Conservation (phyloP, 2,888 invertebrate genomes). For the Horisme vitalbata region DNA sequence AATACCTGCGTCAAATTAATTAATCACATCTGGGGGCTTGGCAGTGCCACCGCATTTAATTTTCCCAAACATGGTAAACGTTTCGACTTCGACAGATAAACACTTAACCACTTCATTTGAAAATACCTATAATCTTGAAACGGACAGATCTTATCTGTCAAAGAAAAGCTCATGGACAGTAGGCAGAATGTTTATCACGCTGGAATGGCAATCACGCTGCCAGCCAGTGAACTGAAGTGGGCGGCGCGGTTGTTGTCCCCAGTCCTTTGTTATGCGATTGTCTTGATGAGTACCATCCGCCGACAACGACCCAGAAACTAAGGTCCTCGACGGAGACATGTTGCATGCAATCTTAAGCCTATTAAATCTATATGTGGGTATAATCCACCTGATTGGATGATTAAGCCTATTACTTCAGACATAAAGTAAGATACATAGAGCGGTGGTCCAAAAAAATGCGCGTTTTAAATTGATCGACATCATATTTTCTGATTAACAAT, state of each 20-base stretch:
- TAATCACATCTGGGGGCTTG: too few relatives aligned
- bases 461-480: too few relatives aligned
- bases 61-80: too few relatives aligned
- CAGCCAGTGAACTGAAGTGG: conserved; percentile 44
- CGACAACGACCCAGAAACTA: conserved; percentile 40
- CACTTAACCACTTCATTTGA: too few relatives aligned
- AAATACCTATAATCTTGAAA: background rate
- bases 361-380: conserved; percentile 9
- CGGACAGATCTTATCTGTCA: conserved; percentile 24
- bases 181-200: conserved; percentile 17
- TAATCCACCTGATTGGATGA: conserved; percentile 15
- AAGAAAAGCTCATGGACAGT: conserved; percentile 20
- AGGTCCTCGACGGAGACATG: conserved; percentile 22
- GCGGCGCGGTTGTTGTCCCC: conserved; percentile 54
- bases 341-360: conserved; percentile 11
- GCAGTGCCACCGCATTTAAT: too few relatives aligned
- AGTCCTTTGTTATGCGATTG: conserved; percentile 53
- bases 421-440: background rate
- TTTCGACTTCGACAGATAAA: too few relatives aligned
- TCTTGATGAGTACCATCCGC: conserved; percentile 54
- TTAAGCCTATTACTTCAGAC: conserved; percentile 8
- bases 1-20: too few relatives aligned
- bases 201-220: conserved; percentile 20
- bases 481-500: too few relatives aligned
- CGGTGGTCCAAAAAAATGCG: too few relatives aligned